These are phyloP conservation scores for Lasaia peninsularis DNA, from an alignment of 1,140 invertebrate genomes.

Conservation along the genomic window DNA sequence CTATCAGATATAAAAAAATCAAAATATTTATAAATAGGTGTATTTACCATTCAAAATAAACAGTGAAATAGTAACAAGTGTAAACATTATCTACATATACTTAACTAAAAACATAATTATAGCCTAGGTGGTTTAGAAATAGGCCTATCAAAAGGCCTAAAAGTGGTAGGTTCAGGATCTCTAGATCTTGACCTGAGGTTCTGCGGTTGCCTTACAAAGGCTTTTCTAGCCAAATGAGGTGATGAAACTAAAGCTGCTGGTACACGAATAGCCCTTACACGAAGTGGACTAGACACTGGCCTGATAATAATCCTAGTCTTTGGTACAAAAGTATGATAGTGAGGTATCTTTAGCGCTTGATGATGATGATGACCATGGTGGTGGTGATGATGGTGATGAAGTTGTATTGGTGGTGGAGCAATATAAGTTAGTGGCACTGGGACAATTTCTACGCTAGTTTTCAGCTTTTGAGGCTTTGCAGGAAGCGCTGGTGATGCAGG, in stretches of 20 bases:
- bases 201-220: conserved; percentile 27
- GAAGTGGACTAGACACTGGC: conserved; percentile 32
- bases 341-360: conserved; percentile 35
- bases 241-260: conserved; percentile 34
- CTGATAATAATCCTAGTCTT: conserved; percentile 54
- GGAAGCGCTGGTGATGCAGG: too few species aligned
- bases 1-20: background rate
- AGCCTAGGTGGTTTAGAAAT: conserved; percentile 47
- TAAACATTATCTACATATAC: conserved; percentile 13
- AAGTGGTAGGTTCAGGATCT: conserved; percentile 52
- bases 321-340: conserved; percentile 53
- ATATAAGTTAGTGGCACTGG: conserved; percentile 61
- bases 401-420: conserved; percentile 51
- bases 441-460: conserved; percentile 60
- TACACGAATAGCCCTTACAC: conserved; percentile 30
- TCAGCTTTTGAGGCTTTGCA: conserved; percentile 47
- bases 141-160: conserved; percentile 43
- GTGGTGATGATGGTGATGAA: conserved; percentile 32
- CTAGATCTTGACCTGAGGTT: conserved; percentile 33
- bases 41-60: conserved; percentile 33
- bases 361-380: conserved; percentile 32
- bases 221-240: conserved; percentile 25
- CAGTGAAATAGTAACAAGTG: conserved; percentile 48
- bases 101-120: conserved; percentile 27
- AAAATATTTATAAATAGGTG: conserved; percentile 3